Conservation (phyloP, 1,140 invertebrate genomes). For the Drosophila mayri region DNA sequence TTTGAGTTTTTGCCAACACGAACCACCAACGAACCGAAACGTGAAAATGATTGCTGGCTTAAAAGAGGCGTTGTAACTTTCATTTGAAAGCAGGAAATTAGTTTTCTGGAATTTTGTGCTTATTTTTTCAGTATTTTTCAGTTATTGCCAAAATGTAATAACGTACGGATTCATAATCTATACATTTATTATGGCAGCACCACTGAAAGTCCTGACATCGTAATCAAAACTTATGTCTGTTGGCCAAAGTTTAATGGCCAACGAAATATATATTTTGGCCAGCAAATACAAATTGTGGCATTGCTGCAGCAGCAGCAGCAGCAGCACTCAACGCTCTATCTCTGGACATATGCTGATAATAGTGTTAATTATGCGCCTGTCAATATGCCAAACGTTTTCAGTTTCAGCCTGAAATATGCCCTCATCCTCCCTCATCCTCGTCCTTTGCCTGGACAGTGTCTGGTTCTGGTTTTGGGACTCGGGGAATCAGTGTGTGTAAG, state of each 20-base stretch:
- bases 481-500: constrained; percentile 31
- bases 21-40: constrained; percentile 32
- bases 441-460: background rate
- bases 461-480: constrained; percentile 16
- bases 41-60: constrained; percentile 3
- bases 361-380: constrained; percentile 79
- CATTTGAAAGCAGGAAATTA: constrained; percentile 66
- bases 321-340: constrained; percentile 21
- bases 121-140: constrained; percentile 11
- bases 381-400: constrained; percentile 70
- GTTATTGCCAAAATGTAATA: constrained; percentile 3
- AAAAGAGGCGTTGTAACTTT: constrained; percentile 40
- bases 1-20: constrained; percentile 31
- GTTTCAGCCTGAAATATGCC: constrained; percentile 63
- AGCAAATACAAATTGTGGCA: constrained; percentile 32
- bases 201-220: constrained; percentile 31
- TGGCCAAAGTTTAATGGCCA: constrained; percentile 60
- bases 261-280: constrained; percentile 45
- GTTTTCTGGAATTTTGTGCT: constrained; percentile 9
- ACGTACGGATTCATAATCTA: background rate
- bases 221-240: constrained; percentile 66
- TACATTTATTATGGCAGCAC: constrained; percentile 18
- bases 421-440: background rate
- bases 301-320: constrained; percentile 7
- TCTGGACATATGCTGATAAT: constrained; percentile 63